phyloP scores from a whole-genome alignment of 1,140 invertebrate genomes.

The Pseudomyrmex pallidus region DNA sequence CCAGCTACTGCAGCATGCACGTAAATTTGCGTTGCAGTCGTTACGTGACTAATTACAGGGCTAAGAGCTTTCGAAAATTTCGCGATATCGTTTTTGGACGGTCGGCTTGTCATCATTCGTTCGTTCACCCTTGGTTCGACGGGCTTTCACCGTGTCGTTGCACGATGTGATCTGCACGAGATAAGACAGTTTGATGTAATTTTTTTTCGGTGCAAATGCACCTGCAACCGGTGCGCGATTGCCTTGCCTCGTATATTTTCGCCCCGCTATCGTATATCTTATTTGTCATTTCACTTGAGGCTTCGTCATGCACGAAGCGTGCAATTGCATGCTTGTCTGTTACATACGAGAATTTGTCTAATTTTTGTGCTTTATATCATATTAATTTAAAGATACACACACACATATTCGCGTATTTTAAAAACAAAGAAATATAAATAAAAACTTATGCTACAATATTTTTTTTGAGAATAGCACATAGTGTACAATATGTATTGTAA shows the following conservation, averaged over 20 bases:
- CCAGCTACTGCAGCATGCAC: conserved; percentile 11
- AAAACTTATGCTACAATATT: too few relatives aligned
- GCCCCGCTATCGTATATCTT: conserved; percentile 18
- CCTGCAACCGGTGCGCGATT: conserved; percentile 62
- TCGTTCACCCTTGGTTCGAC: conserved; percentile 58
- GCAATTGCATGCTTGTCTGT: conserved; percentile 23
- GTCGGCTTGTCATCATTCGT: conserved; percentile 13
- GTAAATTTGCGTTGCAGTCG: conserved; percentile 17
- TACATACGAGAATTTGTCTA: conserved; percentile 10
- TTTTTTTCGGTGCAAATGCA: conserved; percentile 32
- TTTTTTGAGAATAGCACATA: too few relatives aligned
- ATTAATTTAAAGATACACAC: too few relatives aligned
- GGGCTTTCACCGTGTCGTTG: conserved; percentile 67
- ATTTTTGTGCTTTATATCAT: conserved; percentile 14
- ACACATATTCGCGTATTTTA: too few relatives aligned
- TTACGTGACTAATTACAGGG: conserved; percentile 65
- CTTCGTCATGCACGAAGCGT: neutral
- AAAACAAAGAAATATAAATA: too few relatives aligned
- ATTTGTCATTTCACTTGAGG: conserved; percentile 31
- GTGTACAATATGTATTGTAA: too few relatives aligned
- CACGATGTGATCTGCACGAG: conserved; percentile 49
- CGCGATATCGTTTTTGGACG: conserved; percentile 12
- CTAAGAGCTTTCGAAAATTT: conserved; percentile 54
- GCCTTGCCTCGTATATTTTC: conserved; percentile 38
- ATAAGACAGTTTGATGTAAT: conserved; percentile 54